These are phyloP conservation scores for Ochropacha duplaris DNA, from an alignment of 2,888 invertebrate genomes.

Conservation along the genomic window DNA sequence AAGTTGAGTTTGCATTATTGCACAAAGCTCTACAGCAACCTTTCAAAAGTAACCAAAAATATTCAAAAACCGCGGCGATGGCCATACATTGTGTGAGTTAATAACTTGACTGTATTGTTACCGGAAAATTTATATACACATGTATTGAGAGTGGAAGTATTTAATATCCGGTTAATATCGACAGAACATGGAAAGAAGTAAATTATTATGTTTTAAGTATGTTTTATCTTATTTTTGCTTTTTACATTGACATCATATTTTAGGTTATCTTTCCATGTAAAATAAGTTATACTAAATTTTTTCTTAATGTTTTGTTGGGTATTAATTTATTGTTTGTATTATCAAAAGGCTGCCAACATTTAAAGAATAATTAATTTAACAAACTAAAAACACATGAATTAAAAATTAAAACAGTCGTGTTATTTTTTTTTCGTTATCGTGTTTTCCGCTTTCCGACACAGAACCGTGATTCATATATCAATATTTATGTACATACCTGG, in stretches of 20 bases:
- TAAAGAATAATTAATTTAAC: no score
- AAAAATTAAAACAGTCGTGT: no score
- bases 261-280: no score
- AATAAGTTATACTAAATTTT: no score
- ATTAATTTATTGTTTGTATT: no score
- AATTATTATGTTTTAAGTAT: constrained; percentile 5
- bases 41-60: not conserved
- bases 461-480: constrained; percentile 20
- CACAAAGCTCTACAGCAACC: no score
- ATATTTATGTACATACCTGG: constrained; percentile 13
- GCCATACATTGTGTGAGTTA: constrained; percentile 20
- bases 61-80: constrained; percentile 13
- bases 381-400: no score
- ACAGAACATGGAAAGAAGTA: not conserved
- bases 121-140: constrained; percentile 30
- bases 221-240: not conserved
- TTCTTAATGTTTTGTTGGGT: no score
- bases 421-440: constrained; percentile 15
- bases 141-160: constrained; percentile 17
- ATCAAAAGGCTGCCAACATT: no score
- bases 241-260: not conserved
- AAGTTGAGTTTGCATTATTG: no score
- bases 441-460: constrained; percentile 21
- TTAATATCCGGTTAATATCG: constrained; percentile 34
- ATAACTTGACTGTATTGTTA: constrained; percentile 9